These are phyloP conservation scores for Charadrius vociferus DNA, from an alignment of 2,113 vertebrate genomes.

Conservation along the genomic window DNA sequence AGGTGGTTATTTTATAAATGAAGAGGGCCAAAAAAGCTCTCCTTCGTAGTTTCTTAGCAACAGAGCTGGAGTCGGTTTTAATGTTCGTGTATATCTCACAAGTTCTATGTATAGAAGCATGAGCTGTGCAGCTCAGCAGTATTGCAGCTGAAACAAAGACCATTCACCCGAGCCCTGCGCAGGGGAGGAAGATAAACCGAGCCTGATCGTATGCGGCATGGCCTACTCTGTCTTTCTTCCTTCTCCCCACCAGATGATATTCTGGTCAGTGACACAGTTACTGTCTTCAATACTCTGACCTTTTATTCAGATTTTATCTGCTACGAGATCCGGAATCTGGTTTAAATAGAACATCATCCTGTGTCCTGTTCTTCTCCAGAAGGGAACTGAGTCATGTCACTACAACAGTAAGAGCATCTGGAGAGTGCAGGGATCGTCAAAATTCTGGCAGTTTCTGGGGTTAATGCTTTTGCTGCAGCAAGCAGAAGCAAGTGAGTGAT, in stretches of 20 bases:
- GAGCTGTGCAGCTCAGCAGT: background rate
- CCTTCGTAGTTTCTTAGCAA: slow-evolving; percentile 60
- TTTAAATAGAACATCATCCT: background rate
- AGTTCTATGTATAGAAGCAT: background rate
- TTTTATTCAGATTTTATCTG: background rate
- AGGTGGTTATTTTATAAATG: slow-evolving; percentile 35
- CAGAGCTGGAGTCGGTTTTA: background rate
- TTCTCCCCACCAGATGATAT: background rate
- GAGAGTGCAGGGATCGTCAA: background rate
- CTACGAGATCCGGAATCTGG: background rate
- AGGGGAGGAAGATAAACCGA: background rate
- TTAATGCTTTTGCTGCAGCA: background rate
- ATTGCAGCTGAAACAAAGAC: background rate
- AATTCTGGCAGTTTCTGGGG: background rate
- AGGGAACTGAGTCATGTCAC: background rate
- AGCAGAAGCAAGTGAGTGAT: background rate
- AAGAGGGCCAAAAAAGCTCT: slow-evolving; percentile 1
- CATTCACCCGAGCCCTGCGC: background rate
- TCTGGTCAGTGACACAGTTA: background rate
- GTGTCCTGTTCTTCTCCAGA: background rate
- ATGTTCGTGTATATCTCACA: background rate
- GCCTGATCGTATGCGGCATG: rapidly evolving
- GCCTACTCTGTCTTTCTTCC: background rate
- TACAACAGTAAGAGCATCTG: background rate
- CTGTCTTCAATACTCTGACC: background rate